Base-by-base conservation (phyloP, 2,797 vertebrate genomes). In the Scomberomorus guttatus region DNA sequence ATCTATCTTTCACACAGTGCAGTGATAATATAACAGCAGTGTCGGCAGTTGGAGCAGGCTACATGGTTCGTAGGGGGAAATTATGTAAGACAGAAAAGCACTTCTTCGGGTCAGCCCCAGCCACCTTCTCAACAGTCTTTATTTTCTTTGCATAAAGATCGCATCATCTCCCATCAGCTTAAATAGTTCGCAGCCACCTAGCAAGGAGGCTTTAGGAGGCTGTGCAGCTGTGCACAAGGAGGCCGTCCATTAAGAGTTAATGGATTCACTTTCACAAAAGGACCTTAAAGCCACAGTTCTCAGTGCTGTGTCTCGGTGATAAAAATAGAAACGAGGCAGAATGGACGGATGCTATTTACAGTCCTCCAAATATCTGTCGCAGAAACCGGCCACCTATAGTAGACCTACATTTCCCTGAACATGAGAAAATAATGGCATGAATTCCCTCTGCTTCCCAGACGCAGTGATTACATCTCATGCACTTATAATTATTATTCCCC, bases 241-340 rank as follows among this genome's bases (percentile, higher is more conserved):
- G 74, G 77, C 86, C 68, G 59, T 93, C 92, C 93, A 93, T 95
- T 94, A 95, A 92, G 91, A 93, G 94, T 95, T 95, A 95, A 95
- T 96, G 94, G 93, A 94, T 94, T 95, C 92, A 90, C 93, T 95
- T 94, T 92, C 92, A 93, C 94, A 94, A 94, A 94, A 94, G 95
- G 93, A 93, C 93, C 90, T 94, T 94, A 94, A 92, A 95, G 92
- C 93, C 93, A 93, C 94, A 92, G 88, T 95, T 93, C 93, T 92
- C 84, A 1, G 81, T 74, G 87, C 87, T 88, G 87, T 85, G 92
- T 89, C 93, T 94, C 82, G 37, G 77, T 72, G 92, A 82, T 95
- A 96, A 95, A 95, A 96, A 96, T 96, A 96, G 95, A 92, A 93
- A 89, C 77, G 77, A 87, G 89, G 94, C 92, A 94, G 92, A 95